These are phyloP conservation scores for Dendrocincla tyrannina DNA, from an alignment of 2,797 vertebrate species.

Conservation along the genomic window DNA sequence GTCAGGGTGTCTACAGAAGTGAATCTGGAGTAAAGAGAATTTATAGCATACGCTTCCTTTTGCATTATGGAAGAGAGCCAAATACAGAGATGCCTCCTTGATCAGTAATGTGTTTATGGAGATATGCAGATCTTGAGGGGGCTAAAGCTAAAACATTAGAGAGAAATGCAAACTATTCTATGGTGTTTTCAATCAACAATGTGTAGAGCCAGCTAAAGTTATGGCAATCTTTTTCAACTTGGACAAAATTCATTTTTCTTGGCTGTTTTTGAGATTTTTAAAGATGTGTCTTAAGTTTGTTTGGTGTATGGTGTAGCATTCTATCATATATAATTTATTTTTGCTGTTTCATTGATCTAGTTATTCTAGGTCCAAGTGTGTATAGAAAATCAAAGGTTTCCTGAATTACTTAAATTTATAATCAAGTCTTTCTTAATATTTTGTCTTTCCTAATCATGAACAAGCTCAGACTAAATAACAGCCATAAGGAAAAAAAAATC, in stretches of 20 bases:
- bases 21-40: not conserved
- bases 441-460: not conserved
- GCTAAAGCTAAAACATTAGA: not conserved
- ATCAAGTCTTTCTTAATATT: not conserved
- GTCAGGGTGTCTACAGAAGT: not conserved
- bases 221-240: not conserved
- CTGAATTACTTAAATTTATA: not conserved
- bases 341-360: not conserved
- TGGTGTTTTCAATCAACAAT: not conserved
- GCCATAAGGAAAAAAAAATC: not conserved
- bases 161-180: not conserved
- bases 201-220: not conserved
- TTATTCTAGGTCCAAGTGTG: not conserved
- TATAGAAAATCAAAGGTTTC: not conserved
- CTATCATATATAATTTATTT: not conserved
- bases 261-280: not conserved
- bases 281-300: not conserved
- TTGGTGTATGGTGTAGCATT: not conserved
- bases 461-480: not conserved
- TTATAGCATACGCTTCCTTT: not conserved
- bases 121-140: not conserved
- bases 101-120: not conserved
- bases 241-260: not conserved
- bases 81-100: not conserved
- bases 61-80: not conserved